Percentiles rank a stretch among this genome's conserved stretches.
Conservation (phyloP, 2,888 invertebrate genomes). For the Zootermopsis nevadensis region DNA sequence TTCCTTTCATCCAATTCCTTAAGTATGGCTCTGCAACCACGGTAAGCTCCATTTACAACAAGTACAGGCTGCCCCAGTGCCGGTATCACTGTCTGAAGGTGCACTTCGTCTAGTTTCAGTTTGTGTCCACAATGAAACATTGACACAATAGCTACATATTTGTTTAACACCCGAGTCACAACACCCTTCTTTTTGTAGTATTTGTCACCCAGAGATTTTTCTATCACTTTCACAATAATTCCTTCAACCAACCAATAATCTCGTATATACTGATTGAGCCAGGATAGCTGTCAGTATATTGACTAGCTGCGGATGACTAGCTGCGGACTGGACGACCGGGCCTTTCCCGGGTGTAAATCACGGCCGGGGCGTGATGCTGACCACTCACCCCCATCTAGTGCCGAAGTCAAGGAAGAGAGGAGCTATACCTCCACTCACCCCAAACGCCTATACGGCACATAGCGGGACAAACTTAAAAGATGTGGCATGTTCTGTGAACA, state of each 20-base stretch:
- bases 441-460: too few relatives aligned
- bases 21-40: slow-evolving; percentile 77
- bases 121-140: slow-evolving; percentile 79
- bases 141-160: slow-evolving; percentile 82
- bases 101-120: slow-evolving; percentile 81
- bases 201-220: slow-evolving; percentile 87
- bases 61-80: slow-evolving; percentile 84
- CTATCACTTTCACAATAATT: slow-evolving; percentile 89
- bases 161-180: slow-evolving; percentile 78
- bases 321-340: too few relatives aligned
- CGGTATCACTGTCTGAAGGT: slow-evolving; percentile 97
- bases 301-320: too few relatives aligned
- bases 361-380: too few relatives aligned
- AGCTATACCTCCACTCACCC: too few relatives aligned
- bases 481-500: too few relatives aligned
- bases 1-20: slow-evolving; percentile 77
- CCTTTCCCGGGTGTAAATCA: too few relatives aligned
- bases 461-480: too few relatives aligned
- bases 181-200: slow-evolving; percentile 92
- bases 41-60: slow-evolving; percentile 90
- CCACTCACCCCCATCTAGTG: too few relatives aligned
- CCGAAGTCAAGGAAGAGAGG: too few relatives aligned
- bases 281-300: too few relatives aligned
- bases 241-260: slow-evolving; percentile 89
- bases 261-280: too few relatives aligned